These are phyloP conservation scores for Clarias fuscus DNA, from an alignment of 2,797 vertebrate genomes.

Conservation along the genomic window DNA sequence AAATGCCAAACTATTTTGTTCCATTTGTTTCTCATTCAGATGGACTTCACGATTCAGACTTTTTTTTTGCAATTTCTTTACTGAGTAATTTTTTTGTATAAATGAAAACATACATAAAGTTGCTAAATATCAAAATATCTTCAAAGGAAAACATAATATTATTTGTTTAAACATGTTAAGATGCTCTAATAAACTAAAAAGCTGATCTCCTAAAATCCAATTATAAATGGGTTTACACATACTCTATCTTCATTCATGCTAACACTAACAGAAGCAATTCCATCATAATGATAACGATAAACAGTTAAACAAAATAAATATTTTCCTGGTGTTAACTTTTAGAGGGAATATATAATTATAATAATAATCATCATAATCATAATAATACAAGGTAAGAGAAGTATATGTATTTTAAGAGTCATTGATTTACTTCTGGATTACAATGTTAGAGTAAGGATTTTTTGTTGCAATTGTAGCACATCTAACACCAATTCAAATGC, in stretches of 20 bases:
- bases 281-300: neutral
- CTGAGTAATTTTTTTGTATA: neutral
- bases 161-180: neutral
- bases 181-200: neutral
- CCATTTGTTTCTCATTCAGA: neutral
- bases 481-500: slow-evolving; percentile 72
- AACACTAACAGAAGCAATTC: neutral
- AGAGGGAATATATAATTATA: too few relatives aligned
- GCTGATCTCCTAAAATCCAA: neutral
- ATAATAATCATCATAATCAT: too few relatives aligned
- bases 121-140: slow-evolving; percentile 1
- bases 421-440: slow-evolving; percentile 51
- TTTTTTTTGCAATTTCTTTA: neutral
- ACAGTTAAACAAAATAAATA: neutral
- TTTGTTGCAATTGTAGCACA: slow-evolving; percentile 61
- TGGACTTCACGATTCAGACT: neutral
- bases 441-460: slow-evolving; percentile 22
- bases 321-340: neutral
- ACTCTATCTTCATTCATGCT: neutral
- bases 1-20: neutral
- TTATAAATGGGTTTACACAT: too few relatives aligned
- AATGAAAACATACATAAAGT: slow-evolving; percentile 38
- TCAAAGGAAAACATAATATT: neutral
- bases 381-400: neutral
- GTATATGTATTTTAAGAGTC: neutral